Evolutionary conservation across 2,113 vertebrate species (phyloP), one percentile per base, ranked within the genome.

Genomic region (Gadus macrocephalus): DNA sequence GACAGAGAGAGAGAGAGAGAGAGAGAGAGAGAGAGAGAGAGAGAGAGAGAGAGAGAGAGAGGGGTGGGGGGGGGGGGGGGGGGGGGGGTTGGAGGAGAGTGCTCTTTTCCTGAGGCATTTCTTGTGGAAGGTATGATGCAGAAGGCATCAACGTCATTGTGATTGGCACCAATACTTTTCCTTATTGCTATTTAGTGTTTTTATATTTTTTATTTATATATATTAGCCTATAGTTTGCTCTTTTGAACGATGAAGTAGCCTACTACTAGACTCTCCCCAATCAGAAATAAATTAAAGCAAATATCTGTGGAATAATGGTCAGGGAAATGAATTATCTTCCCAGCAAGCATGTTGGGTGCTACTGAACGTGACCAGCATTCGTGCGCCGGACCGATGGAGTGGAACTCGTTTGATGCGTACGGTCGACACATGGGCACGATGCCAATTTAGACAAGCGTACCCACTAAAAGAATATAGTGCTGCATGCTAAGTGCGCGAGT

Each of bases 401-500:
- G 88, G 85, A 90, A 90, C 88, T 71, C 56, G 72, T 86, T 89
- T 87, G 89, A 89, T 85, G 89, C 89, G 80, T 86, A 89, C 85
- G 81, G 86, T 89, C 81, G 81, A 83, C 87, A 85, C 79, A 82
- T 75, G 82, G 87, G 84, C 88, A 85, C 58, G 76, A 87, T 89
- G 90, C 87, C 88, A 91, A 87, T 90, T 90, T 90, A 87, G 86
- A 88, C 88, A 89, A 90, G 87, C 81, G 61, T 81, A 82, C 75
- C 80, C 70, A 77, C 76, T 70, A 72, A 85, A 79, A 68, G 69
- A 81, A 71, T 64, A 66, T 67, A 53, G 16, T 64, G 49, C 74
- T 79, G 80, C 72, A 82, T 85, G 83, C 64, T 74, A 78, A 81
- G 74, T 79, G 20, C 25, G 60, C 5, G n/a, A 20, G 60, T 61